Evolutionary conservation across 2,888 invertebrate genomes (phyloP).

Genomic region (Pollenia griseotomentosa): DNA sequence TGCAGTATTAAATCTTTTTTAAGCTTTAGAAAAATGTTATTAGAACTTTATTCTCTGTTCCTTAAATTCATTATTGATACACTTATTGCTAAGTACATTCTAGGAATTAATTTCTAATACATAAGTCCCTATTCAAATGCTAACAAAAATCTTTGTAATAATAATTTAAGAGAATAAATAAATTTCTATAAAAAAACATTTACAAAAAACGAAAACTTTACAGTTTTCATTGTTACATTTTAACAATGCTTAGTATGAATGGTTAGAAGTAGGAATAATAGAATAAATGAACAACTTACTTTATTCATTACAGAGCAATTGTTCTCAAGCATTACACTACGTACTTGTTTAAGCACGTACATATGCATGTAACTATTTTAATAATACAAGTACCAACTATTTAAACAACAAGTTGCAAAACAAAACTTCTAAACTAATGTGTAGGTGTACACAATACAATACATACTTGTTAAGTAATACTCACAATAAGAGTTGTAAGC

Average conservation of each 20-base stretch:
- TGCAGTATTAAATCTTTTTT: no score
- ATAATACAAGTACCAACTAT: background rate
- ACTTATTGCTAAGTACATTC: no score
- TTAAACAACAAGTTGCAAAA: conserved; percentile 28
- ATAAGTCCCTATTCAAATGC: background rate
- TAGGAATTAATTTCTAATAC: background rate
- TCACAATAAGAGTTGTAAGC: no score
- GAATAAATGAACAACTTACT: background rate
- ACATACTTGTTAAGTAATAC: background rate
- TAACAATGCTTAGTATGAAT: conserved; percentile 1
- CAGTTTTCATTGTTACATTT: conserved; percentile 7
- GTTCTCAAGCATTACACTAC: background rate
- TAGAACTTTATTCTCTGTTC: no score
- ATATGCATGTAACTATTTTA: background rate
- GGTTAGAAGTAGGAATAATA: background rate
- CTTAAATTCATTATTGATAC: no score
- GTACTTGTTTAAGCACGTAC: background rate
- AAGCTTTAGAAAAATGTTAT: no score
- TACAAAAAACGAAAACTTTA: no score
- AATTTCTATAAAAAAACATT: no score
- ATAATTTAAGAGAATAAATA: background rate
- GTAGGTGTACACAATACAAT: background rate
- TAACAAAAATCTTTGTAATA: background rate
- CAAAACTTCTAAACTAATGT: background rate
- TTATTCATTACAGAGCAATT: conserved; percentile 6